These are phyloP conservation scores for Pristionchus maxplancki DNA, from an alignment of 2,888 invertebrate genomes.

Conservation along the genomic window DNA sequence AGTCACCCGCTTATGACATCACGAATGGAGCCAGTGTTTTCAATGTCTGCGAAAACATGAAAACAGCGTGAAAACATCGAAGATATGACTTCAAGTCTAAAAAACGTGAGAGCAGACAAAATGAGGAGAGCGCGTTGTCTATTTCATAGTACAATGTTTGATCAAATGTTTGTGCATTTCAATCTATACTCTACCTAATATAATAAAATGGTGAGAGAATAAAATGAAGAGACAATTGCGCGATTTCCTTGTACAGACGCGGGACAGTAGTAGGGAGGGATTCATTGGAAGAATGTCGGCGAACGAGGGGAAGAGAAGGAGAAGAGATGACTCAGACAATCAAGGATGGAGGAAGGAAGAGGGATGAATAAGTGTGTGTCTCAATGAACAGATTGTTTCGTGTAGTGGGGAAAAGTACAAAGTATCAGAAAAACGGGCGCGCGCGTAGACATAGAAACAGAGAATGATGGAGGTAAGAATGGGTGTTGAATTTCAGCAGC, in stretches of 20 bases:
- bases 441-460: too few relatives aligned
- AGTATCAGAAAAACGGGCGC: too few relatives aligned
- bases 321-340: slow-evolving; percentile 31
- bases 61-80: neutral
- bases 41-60: neutral
- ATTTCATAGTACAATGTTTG: too few relatives aligned
- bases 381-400: neutral
- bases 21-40: neutral
- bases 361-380: neutral
- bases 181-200: too few relatives aligned
- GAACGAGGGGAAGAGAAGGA: neutral
- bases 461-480: too few relatives aligned
- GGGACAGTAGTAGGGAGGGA: neutral
- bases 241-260: neutral
- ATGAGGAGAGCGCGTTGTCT: too few relatives aligned
- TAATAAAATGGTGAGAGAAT: too few relatives aligned
- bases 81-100: too few relatives aligned
- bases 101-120: too few relatives aligned
- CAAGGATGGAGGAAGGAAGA: neutral
- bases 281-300: slow-evolving; percentile 17
- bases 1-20: neutral
- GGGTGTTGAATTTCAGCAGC: too few relatives aligned
- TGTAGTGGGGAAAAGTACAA: neutral
- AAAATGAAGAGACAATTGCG: too few relatives aligned
- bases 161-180: too few relatives aligned